phyloP scores from a whole-genome alignment of 2,113 vertebrate species.

The Eira barbara region DNA sequence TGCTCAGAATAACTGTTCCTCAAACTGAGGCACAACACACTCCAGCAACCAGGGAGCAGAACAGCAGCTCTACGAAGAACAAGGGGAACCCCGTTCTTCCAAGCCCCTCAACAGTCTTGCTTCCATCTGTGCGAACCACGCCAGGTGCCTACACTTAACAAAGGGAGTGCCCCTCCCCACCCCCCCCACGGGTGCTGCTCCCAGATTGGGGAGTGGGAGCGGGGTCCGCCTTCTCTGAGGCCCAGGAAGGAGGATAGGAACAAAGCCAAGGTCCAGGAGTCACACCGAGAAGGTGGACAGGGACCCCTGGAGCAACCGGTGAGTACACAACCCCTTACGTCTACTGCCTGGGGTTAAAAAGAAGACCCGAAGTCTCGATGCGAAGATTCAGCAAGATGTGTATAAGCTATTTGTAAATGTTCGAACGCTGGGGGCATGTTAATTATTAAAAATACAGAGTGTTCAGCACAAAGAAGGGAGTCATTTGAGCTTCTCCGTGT shows the following conservation, averaged over 20 bases:
- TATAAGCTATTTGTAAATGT: background rate
- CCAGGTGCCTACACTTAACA: background rate
- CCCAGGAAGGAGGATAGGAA: background rate
- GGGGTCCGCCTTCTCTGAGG: background rate
- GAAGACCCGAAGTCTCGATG: background rate
- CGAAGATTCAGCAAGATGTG: background rate
- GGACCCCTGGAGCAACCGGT: background rate
- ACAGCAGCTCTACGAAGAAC: background rate
- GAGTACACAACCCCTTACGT: background rate
- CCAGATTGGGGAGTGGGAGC: background rate
- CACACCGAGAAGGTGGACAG: background rate
- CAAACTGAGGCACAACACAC: background rate
- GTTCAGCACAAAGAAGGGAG: background rate
- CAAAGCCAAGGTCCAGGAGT: rapidly evolving
- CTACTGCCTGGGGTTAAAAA: background rate
- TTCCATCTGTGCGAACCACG: background rate
- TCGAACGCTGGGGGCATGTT: background rate
- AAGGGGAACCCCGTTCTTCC: background rate
- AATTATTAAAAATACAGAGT: background rate
- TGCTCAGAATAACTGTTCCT: background rate
- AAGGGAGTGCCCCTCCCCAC: background rate
- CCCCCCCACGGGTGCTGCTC: background rate
- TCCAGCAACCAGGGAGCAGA: background rate
- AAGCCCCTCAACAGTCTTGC: background rate
- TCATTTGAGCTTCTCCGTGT: background rate